Evolutionary conservation across 2,888 invertebrate genomes (phyloP).

Genomic region (Drosophila suboccidentalis): DNA sequence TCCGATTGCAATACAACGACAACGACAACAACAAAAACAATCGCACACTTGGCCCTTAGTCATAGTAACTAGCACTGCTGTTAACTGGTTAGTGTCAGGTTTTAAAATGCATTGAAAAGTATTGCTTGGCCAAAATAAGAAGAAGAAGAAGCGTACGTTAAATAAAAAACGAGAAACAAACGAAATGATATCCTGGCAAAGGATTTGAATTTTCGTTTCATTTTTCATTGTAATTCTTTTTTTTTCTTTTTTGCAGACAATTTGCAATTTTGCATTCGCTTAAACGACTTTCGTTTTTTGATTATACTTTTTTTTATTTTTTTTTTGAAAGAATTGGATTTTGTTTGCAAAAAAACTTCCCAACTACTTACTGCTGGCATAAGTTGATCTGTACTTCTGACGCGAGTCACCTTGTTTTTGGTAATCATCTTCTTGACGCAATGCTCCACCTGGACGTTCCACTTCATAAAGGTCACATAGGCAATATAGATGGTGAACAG

Average conservation of each 20-base stretch:
- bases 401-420: constrained; percentile 97
- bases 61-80: constrained; percentile 60
- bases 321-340: constrained; percentile 33
- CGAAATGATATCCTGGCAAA: constrained; percentile 76
- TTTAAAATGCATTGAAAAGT: constrained; percentile 44
- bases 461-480: constrained; percentile 99
- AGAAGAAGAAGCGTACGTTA: constrained; percentile 46
- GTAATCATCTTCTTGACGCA: constrained; percentile 95
- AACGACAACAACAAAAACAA: constrained; percentile 5
- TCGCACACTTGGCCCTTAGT: constrained; percentile 59
- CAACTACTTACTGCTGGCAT: constrained; percentile 96
- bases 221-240: constrained; percentile 33
- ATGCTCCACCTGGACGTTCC: constrained; percentile 94
- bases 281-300: constrained; percentile 57
- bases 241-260: constrained; percentile 63
- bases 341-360: constrained; percentile 85
- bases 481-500: constrained; percentile 94
- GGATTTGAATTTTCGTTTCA: constrained; percentile 66
- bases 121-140: constrained; percentile 48
- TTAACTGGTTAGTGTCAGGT: constrained; percentile 62
- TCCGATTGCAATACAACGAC: constrained; percentile 53
- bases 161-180: constrained; percentile 60
- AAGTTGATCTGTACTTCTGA: constrained; percentile 97
- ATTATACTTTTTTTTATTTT: constrained; percentile 27
- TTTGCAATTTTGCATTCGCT: constrained; percentile 65